phyloP scores from a whole-genome alignment of 53 echinoderm and acorn worm species.

The Echinometra lucunter region DNA sequence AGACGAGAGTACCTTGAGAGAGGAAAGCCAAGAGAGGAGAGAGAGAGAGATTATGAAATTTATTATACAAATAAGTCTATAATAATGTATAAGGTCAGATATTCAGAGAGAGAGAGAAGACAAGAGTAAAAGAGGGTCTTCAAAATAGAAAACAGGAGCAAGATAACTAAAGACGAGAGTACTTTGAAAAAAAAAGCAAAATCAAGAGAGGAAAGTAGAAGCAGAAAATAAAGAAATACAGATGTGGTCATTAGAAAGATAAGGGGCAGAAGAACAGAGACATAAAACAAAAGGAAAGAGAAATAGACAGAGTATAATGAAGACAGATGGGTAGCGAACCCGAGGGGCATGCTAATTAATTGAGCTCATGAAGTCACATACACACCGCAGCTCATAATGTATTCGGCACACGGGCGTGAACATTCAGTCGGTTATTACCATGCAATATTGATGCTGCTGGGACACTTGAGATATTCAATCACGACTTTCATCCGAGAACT shows the following conservation, averaged over 20 bases:
- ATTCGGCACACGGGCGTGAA: constrained; percentile 30
- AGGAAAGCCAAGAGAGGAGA: background rate
- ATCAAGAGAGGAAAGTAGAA: background rate
- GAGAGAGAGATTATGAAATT: background rate
- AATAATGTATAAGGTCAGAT: too few species aligned
- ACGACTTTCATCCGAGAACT: background rate
- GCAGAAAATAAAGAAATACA: background rate
- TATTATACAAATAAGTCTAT: too few species aligned
- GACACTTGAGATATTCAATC: background rate
- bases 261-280: background rate
- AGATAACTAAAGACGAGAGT: too few species aligned
- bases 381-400: background rate
- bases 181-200: too few species aligned
- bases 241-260: background rate
- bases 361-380: background rate
- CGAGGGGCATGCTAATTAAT: background rate
- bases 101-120: background rate
- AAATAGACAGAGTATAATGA: background rate
- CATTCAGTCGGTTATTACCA: background rate
- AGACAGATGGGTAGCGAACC: background rate
- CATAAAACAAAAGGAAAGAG: background rate
- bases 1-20: too few species aligned
- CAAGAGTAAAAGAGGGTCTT: too few species aligned
- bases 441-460: background rate
- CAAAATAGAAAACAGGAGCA: too few species aligned